phyloP scores from a whole-genome alignment of 2,113 vertebrate genomes.

The Trinectes maculatus region DNA sequence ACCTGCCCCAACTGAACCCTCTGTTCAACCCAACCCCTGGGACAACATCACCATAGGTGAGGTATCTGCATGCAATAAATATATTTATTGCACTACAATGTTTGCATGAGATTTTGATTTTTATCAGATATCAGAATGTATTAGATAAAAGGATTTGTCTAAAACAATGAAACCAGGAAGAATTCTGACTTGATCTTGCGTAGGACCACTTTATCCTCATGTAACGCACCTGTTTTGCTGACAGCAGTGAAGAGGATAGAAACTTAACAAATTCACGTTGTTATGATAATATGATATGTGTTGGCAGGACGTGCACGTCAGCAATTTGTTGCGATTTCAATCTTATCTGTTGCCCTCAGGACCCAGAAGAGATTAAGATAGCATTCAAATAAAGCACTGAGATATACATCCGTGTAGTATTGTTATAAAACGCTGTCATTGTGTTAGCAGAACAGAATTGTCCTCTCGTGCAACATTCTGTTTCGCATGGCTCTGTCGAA shows the following conservation, averaged over 20 bases:
- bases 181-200: neutral
- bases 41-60: constrained; percentile 79
- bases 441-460: neutral
- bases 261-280: neutral
- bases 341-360: neutral
- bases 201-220: neutral
- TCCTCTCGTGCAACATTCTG: neutral
- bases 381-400: no score
- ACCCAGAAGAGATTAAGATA: no score
- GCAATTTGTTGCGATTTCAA: neutral
- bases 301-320: neutral
- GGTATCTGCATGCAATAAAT: constrained; percentile 8
- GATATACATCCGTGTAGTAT: neutral
- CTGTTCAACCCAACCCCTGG: constrained; percentile 78
- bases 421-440: neutral
- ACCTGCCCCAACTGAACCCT: constrained; percentile 77
- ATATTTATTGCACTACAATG: no score
- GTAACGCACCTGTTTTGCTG: neutral
- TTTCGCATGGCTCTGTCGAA: neutral
- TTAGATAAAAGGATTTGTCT: neutral
- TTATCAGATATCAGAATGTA: no score
- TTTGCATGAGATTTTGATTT: no score
- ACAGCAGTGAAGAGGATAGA: neutral
- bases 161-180: neutral
- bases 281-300: neutral